phyloP scores from a whole-genome alignment of 2,888 invertebrate species.

The Machimus rusticus region DNA sequence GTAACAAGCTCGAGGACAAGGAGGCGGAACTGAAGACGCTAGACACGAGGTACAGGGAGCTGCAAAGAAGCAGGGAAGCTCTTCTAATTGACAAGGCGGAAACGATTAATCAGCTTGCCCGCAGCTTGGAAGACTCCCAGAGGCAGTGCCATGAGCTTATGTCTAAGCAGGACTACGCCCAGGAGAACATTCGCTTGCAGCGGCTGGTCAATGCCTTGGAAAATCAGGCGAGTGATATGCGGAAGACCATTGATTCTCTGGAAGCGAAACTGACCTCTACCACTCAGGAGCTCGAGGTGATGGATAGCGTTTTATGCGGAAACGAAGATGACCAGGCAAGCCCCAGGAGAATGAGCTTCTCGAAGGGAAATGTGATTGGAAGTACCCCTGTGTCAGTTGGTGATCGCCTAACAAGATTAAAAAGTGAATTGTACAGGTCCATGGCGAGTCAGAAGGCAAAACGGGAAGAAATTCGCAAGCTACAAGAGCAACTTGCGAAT shows the following conservation, averaged over 20 bases:
- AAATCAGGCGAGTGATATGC: slow-evolving; percentile 55
- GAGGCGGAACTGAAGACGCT: slow-evolving; percentile 67
- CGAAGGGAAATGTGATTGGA: slow-evolving; percentile 52
- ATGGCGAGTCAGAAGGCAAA: slow-evolving; percentile 63
- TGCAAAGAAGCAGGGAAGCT: slow-evolving; percentile 69
- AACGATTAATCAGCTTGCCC: slow-evolving; percentile 70
- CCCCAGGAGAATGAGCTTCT: slow-evolving; percentile 51
- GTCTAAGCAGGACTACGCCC: slow-evolving; percentile 54
- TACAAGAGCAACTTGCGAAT: slow-evolving; percentile 59
- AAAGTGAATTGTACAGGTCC: slow-evolving; percentile 63
- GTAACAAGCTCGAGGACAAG: slow-evolving; percentile 61
- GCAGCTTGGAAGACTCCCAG: slow-evolving; percentile 70
- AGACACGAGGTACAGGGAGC: slow-evolving; percentile 66
- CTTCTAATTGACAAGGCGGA: slow-evolving; percentile 70
- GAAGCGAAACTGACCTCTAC: slow-evolving; percentile 57
- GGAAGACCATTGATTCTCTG: slow-evolving; percentile 56
- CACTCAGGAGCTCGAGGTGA: slow-evolving; percentile 57
- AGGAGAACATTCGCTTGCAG: slow-evolving; percentile 56
- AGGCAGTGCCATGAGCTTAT: slow-evolving; percentile 61
- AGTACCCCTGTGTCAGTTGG: slow-evolving; percentile 58
- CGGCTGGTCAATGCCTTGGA: slow-evolving; percentile 55
- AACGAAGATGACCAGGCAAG: slow-evolving; percentile 53
- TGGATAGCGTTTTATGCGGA: slow-evolving; percentile 59
- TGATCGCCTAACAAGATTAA: slow-evolving; percentile 62
- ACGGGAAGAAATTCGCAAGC: slow-evolving; percentile 65